Conservation (phyloP, 2,888 invertebrate genomes). For the Pediacus dermestoides region DNA sequence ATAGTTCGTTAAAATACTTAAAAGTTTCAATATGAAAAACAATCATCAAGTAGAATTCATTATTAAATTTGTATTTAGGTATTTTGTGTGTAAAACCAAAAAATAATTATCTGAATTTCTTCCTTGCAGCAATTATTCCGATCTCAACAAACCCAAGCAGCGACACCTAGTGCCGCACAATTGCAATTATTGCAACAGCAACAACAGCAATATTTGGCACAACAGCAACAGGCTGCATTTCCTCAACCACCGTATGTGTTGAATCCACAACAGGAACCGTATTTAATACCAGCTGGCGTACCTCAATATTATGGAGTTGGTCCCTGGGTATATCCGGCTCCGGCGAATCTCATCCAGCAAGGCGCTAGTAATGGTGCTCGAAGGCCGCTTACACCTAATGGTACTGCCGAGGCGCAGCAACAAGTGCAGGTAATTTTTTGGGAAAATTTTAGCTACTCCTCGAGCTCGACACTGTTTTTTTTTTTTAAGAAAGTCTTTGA, state of each 20-base stretch:
- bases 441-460: no score
- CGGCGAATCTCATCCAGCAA: slow-evolving; percentile 67
- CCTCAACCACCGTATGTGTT: slow-evolving; percentile 78
- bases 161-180: slow-evolving; percentile 65
- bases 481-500: no score
- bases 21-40: no score
- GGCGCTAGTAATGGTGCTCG: slow-evolving; percentile 62
- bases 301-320: slow-evolving; percentile 92
- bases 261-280: slow-evolving; percentile 69
- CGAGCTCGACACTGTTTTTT: no score
- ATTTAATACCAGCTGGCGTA: slow-evolving; percentile 77
- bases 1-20: no score
- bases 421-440: slow-evolving; percentile 58
- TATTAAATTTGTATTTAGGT: no score
- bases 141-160: slow-evolving; percentile 76
- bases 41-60: no score
- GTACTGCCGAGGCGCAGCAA: slow-evolving; percentile 62
- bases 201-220: slow-evolving; percentile 74
- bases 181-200: slow-evolving; percentile 75
- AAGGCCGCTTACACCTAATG: slow-evolving; percentile 74
- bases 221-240: slow-evolving; percentile 67
- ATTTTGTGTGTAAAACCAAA: slow-evolving; percentile 1
- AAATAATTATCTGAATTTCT: background rate
- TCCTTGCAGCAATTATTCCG: slow-evolving; percentile 81
- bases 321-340: slow-evolving; percentile 86